Percentiles rank a stretch among this genome's conserved stretches.
Evolutionary conservation across 1,140 invertebrate genomes (phyloP).

Genomic region (Anagrus nilaparvatae): DNA sequence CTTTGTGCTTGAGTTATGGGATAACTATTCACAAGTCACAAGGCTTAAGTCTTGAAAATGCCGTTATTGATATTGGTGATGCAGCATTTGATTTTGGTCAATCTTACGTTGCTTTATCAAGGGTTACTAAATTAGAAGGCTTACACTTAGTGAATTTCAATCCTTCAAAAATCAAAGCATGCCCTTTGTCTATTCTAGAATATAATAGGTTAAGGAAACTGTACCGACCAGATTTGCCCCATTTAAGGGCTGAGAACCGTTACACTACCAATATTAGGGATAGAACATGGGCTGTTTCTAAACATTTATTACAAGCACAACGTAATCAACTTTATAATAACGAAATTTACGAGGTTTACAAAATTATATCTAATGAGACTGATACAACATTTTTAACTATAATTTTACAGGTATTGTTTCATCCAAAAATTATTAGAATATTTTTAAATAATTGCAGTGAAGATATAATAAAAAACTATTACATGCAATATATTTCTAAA

Average conservation of each 20-base stretch:
- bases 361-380: too few species aligned
- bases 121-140: conserved; percentile 26
- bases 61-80: conserved; percentile 25
- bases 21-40: conserved; percentile 37
- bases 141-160: conserved; percentile 28
- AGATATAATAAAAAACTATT: too few species aligned
- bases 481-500: too few species aligned
- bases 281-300: background rate
- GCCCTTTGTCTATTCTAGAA: conserved; percentile 19
- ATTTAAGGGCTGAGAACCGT: conserved; percentile 9
- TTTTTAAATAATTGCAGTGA: too few species aligned
- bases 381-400: too few species aligned
- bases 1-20: conserved; percentile 28
- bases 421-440: too few species aligned
- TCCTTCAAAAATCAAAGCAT: conserved; percentile 19
- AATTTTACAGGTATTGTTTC: too few species aligned
- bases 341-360: too few species aligned
- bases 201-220: conserved; percentile 23
- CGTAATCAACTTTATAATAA: too few species aligned
- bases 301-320: conserved; percentile 1
- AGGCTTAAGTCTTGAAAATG: conserved; percentile 29
- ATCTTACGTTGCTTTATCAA: conserved; percentile 32
- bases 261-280: background rate
- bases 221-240: conserved; percentile 15
- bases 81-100: conserved; percentile 27